Percentiles rank a stretch among this genome's conserved stretches.
phyloP scores from a whole-genome alignment of 2,888 invertebrate genomes.

The Baronia brevicornis region DNA sequence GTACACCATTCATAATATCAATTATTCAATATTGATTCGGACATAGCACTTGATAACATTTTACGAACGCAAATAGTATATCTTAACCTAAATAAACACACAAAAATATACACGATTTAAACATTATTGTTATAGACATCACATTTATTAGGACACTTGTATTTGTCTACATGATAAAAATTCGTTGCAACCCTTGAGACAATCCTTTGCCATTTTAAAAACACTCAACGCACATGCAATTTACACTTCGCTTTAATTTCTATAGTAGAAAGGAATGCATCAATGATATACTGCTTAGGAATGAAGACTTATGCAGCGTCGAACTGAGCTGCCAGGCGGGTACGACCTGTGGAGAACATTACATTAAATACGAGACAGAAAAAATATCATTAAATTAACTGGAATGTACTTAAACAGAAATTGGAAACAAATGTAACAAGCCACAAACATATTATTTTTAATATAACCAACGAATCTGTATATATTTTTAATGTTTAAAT shows the following conservation, averaged over 20 bases:
- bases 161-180: conserved; percentile 63
- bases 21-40: conserved; percentile 9
- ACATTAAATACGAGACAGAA: conserved; percentile 8
- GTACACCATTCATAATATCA: conserved; percentile 31
- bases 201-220: conserved; percentile 37
- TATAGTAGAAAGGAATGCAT: conserved; percentile 50
- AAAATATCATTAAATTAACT: conserved; percentile 3
- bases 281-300: conserved; percentile 39
- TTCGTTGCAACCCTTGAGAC: conserved; percentile 64
- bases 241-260: conserved; percentile 27
- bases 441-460: too few species aligned
- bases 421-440: too few species aligned
- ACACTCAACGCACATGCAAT: conserved; percentile 39
- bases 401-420: background rate
- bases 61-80: conserved; percentile 55
- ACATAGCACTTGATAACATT: conserved; percentile 53
- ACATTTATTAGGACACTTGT: conserved; percentile 67
- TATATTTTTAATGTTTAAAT: background rate
- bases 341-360: conserved; percentile 45
- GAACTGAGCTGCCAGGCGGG: conserved; percentile 64
- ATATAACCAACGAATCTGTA: too few species aligned
- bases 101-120: conserved; percentile 71
- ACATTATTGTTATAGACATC: conserved; percentile 73
- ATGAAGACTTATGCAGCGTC: conserved; percentile 43
- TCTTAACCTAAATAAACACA: conserved; percentile 69